These are phyloP conservation scores for Medauroidea extradentata DNA, from an alignment of 1,140 invertebrate genomes.

Conservation along the genomic window DNA sequence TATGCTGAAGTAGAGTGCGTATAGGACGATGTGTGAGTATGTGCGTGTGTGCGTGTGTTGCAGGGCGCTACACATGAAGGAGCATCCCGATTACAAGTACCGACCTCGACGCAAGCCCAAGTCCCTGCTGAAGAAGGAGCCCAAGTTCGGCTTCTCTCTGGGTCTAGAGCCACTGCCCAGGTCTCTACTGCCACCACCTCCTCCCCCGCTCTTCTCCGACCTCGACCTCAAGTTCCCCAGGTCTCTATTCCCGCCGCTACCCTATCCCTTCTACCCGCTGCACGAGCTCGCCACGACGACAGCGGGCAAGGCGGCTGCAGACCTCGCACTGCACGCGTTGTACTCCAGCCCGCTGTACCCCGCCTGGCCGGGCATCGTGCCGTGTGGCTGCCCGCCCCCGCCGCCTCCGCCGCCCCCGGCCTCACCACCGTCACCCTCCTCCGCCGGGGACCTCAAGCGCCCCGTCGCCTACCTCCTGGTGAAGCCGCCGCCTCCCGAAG, in stretches of 20 bases:
- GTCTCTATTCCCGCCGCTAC: slow-evolving; percentile 61
- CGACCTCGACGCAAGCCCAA: slow-evolving; percentile 89
- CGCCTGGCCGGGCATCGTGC: slow-evolving; percentile 22
- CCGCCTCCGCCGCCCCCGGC: slow-evolving; percentile 5
- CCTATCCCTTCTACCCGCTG: slow-evolving; percentile 61
- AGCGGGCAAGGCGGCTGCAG: slow-evolving; percentile 52
- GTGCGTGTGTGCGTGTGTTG: too few species aligned
- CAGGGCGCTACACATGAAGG: slow-evolving; percentile 95
- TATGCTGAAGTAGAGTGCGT: too few species aligned
- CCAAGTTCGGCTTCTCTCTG: slow-evolving; percentile 63
- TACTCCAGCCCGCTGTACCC: slow-evolving; percentile 35
- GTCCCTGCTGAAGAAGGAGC: slow-evolving; percentile 63
- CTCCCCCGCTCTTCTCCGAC: slow-evolving; percentile 42
- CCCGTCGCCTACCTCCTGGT: slow-evolving; percentile 28
- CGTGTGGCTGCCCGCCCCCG: slow-evolving; percentile 30
- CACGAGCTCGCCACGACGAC: slow-evolving; percentile 51
- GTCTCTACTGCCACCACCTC: slow-evolving; percentile 29
- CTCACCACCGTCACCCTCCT: neutral
- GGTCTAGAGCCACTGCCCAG: too few species aligned
- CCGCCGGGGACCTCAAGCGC: slow-evolving; percentile 20
- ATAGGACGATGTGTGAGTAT: too few species aligned
- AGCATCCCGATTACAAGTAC: slow-evolving; percentile 95
- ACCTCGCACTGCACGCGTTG: slow-evolving; percentile 53
- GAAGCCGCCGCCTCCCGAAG: slow-evolving; percentile 29
- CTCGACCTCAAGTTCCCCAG: slow-evolving; percentile 62